These are phyloP conservation scores for Cyclophora punctaria DNA, from an alignment of 2,888 invertebrate species.

Conservation along the genomic window DNA sequence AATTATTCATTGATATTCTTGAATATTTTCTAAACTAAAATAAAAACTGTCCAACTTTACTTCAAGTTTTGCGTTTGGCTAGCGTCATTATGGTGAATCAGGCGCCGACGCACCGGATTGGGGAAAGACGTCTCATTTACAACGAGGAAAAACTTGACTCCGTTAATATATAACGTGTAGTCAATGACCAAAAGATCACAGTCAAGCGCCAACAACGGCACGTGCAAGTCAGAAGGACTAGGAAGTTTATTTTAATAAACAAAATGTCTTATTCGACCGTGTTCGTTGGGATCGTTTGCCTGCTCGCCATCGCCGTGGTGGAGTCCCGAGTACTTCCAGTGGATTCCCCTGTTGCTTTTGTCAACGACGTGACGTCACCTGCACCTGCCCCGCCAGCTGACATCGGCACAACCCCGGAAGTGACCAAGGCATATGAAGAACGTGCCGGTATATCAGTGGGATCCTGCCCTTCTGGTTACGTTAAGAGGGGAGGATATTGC, in stretches of 20 bases:
- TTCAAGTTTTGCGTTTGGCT: too few relatives aligned
- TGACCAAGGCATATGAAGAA: constrained; percentile 11
- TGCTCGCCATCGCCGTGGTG: constrained; percentile 6
- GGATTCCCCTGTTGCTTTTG: neutral
- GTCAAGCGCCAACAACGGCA: too few relatives aligned
- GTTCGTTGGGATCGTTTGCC: constrained; percentile 1
- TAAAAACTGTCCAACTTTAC: too few relatives aligned
- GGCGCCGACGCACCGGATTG: too few relatives aligned
- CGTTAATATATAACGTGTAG: too few relatives aligned
- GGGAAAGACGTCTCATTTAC: too few relatives aligned
- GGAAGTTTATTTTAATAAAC: neutral
- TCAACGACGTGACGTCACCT: neutral
- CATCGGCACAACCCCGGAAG: constrained; percentile 1
- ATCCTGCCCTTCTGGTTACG: constrained; percentile 26
- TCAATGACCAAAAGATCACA: too few relatives aligned
- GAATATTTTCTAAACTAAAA: too few relatives aligned
- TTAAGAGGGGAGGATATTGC: constrained; percentile 23
- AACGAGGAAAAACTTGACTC: too few relatives aligned
- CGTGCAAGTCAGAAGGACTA: neutral
- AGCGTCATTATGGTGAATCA: too few relatives aligned
- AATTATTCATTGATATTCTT: too few relatives aligned
- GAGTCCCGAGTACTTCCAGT: constrained; percentile 1
- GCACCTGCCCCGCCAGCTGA: neutral
- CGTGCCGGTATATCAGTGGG: constrained; percentile 20
- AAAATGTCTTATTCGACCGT: constrained; percentile 1